Evolutionary conservation across 2,797 vertebrate species (phyloP), one percentile per base, ranked within the genome.

Genomic region (Leptodactylus fallax): DNA sequence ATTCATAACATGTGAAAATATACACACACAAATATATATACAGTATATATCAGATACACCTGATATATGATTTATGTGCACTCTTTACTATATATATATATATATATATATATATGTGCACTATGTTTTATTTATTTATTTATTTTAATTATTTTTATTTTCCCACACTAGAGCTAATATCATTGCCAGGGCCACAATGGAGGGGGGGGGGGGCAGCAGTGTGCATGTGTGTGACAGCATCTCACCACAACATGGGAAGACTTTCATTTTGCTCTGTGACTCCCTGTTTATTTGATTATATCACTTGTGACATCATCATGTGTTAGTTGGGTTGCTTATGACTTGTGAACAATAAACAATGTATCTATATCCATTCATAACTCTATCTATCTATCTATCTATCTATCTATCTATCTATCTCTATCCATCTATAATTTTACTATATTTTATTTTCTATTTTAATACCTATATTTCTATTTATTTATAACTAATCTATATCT

Each of bases 101-200:
- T n/a, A n/a, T n/a, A n/a, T n/a, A n/a, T n/a, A n/a, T n/a, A n/a
- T n/a, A n/a, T n/a, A n/a, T n/a, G n/a, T n/a, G n/a, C n/a, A n/a
- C n/a, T n/a, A n/a, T n/a, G n/a, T n/a, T n/a, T n/a, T n/a, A n/a
- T n/a, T n/a, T n/a, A n/a, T n/a, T n/a, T n/a, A n/a, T n/a, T n/a
- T n/a, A n/a, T n/a, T n/a, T n/a, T n/a, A n/a, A n/a, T n/a, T n/a
- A n/a, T n/a, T n/a, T n/a, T n/a, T 96, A 96, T 96, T 96, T 96
- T 94, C 95, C 94, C 95, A 95, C 94, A 95, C 92, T 94, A 95
- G 93, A 95, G 95, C 93, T 95, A 96, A 95, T 95, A 96, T 95
- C 92, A 95, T 95, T 96, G 93, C 94, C 92, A 90, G 88, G 86
- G 55, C 90, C 91, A 93, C 92, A 94, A 92, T 92, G 93, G 88